A percentile compares a stretch with the other conserved stretches of the same genome.
Conservation (phyloP, 2,113 vertebrate species). For the Athene cunicularia region DNA sequence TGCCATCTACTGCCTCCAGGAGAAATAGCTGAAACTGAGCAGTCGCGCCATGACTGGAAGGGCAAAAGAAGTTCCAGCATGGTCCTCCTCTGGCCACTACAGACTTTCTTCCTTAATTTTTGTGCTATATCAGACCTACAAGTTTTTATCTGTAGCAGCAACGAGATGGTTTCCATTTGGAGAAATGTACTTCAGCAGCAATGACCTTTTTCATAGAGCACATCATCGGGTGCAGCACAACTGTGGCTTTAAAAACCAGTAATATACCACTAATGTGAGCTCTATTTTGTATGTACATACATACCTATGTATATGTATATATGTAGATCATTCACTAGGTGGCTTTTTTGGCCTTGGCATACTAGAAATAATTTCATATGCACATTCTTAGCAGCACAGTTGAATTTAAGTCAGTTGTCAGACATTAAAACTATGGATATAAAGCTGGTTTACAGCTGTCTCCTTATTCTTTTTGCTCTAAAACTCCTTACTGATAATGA, state of each 20-base stretch:
- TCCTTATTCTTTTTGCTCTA: background rate
- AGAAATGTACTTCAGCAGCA: background rate
- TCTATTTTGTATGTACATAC: background rate
- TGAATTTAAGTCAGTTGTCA: background rate
- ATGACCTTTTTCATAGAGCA: background rate
- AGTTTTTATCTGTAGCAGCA: background rate
- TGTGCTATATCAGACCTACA: background rate
- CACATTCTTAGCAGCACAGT: background rate
- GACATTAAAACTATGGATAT: background rate
- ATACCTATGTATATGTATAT: background rate
- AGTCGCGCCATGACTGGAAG: background rate
- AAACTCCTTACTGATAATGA: background rate
- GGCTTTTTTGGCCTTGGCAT: background rate
- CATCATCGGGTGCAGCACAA: background rate
- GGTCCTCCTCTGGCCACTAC: background rate
- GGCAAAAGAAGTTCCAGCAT: background rate
- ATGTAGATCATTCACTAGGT: background rate
- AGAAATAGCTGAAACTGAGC: background rate
- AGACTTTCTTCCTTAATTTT: background rate
- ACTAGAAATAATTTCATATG: background rate
- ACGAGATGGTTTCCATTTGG: background rate
- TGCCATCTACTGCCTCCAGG: constrained; percentile 53
- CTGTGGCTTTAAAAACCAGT: background rate
- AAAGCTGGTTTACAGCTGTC: background rate
- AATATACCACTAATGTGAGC: background rate